These are phyloP conservation scores for Pantherophis alleghaniensis DNA, from an alignment of 2,797 vertebrate species.

Conservation along the genomic window DNA sequence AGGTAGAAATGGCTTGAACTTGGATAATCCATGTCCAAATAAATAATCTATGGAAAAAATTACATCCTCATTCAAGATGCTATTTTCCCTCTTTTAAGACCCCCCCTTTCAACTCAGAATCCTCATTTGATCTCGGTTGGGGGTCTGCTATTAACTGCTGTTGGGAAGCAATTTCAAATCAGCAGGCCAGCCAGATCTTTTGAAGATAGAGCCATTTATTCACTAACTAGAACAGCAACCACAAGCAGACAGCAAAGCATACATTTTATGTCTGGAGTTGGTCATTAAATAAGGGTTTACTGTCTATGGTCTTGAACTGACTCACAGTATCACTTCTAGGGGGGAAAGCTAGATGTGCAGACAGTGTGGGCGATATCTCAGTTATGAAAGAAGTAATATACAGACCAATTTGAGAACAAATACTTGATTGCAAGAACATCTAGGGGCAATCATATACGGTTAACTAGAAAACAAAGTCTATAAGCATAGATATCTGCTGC, in stretches of 20 bases:
- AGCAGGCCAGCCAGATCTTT: conserved; percentile 57
- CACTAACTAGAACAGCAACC: conserved; percentile 51
- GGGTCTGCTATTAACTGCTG: conserved; percentile 43
- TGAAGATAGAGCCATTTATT: conserved; percentile 60
- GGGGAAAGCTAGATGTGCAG: conserved; percentile 27
- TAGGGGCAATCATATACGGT: not conserved
- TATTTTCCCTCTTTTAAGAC: conserved; percentile 7
- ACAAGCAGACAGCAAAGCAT: conserved; percentile 50
- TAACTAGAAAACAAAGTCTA: accelerated
- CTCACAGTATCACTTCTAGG: conserved; percentile 40
- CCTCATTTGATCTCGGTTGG: conserved; percentile 52
- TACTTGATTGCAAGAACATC: not conserved
- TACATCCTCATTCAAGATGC: not conserved
- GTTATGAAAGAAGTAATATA: conserved; percentile 5
- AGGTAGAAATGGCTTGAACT: not conserved
- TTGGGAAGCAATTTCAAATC: conserved; percentile 56
- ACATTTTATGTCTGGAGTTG: conserved; percentile 52
- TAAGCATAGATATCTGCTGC: not conserved
- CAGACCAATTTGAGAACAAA: not conserved
- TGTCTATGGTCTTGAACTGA: conserved; percentile 51
- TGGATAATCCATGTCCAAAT: conserved; percentile 22
- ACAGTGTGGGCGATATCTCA: not conserved
- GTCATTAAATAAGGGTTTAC: conserved; percentile 57
- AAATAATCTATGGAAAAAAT: conserved; percentile 18
- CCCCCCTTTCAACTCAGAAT: conserved; percentile 16